Base-by-base conservation (phyloP, 2,888 invertebrate species). In the Trissolcus brochymenae region DNA sequence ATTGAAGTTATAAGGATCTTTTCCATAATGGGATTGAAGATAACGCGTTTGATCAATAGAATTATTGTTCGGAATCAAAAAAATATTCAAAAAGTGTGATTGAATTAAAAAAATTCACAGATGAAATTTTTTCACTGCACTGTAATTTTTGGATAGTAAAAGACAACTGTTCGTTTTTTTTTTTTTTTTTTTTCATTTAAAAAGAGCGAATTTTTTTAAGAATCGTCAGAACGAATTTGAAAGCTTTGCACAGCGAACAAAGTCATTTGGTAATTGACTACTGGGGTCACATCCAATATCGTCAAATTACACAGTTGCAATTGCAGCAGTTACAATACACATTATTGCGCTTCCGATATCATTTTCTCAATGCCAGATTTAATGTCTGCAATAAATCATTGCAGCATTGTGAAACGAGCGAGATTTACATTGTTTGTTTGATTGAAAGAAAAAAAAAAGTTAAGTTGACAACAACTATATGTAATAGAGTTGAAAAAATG, bases 321-420 rank as follows among this genome's bases (percentile, higher is more conserved):
- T 59, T 55, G 51, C 14, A 57, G 41, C 43, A 29, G 40, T 67
- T 68, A 51, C 51, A 59, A 49, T 54, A 41, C 25, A 29, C 60
- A 55, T 61, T 46, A 68, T 55, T 51, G 55, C n/a, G n/a, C 68
- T 54, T 61, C 55, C 70, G 54, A 70, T 61, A 70, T 62, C 55
- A 68, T 46, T 54, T 60, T 51, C 50, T 43, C 67, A 29, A 19
- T 41, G 60, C 50, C 54, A 57, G 9, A n/a, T 54, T 54, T 14
- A 19, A 54, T 54, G 21, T 13, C 29, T 16, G 35, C 35, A 35
- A 55, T 55, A 29, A 55, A 40, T 40, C 51, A 51, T 19, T 19
- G 51, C 19, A 14, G 46, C 46, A 46, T 46, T 16, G 16, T 51
- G 17, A 51, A 51, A 51, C 17, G 7, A 51, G 19, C 17, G 17